phyloP scores from a whole-genome alignment of 2,113 vertebrate species.

The Peucedramus taeniatus region DNA sequence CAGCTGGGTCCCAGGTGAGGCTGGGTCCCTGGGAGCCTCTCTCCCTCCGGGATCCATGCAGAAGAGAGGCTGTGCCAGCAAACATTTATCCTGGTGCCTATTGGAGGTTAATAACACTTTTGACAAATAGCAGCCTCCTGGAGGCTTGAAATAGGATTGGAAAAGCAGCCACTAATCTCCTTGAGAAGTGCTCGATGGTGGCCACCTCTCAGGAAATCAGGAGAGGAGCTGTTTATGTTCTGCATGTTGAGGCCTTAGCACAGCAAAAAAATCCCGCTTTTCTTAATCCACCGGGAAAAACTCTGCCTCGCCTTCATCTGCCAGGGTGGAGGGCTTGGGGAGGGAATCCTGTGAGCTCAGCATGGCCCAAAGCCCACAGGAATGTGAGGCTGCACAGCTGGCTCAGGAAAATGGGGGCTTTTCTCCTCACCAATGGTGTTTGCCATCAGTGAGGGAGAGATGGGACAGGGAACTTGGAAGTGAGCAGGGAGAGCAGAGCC shows the following conservation, averaged over 20 bases:
- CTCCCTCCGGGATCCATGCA: neutral
- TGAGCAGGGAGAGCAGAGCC: neutral
- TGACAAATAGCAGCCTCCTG: neutral
- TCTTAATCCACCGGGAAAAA: neutral
- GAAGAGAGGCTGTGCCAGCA: neutral
- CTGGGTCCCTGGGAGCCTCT: neutral
- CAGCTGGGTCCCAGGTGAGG: neutral
- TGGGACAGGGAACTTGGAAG: neutral
- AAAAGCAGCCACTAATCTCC: slow-evolving; percentile 29
- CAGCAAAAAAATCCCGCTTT: neutral
- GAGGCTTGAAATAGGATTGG: neutral
- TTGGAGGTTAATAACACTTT: slow-evolving; percentile 3
- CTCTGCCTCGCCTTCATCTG: neutral
- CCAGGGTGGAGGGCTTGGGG: neutral
- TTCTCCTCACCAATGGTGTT: rapidly evolving
- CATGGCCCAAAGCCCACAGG: neutral
- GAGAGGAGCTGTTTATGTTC: neutral
- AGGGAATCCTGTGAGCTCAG: neutral
- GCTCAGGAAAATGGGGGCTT: neutral
- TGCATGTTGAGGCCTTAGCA: neutral
- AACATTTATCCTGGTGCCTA: slow-evolving; percentile 20
- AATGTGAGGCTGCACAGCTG: neutral
- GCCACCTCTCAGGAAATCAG: neutral
- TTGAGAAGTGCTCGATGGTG: neutral
- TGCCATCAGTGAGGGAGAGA: rapidly evolving